Evolutionary conservation across 2,888 invertebrate genomes (phyloP).

Genomic region (Anaspis maculata): DNA sequence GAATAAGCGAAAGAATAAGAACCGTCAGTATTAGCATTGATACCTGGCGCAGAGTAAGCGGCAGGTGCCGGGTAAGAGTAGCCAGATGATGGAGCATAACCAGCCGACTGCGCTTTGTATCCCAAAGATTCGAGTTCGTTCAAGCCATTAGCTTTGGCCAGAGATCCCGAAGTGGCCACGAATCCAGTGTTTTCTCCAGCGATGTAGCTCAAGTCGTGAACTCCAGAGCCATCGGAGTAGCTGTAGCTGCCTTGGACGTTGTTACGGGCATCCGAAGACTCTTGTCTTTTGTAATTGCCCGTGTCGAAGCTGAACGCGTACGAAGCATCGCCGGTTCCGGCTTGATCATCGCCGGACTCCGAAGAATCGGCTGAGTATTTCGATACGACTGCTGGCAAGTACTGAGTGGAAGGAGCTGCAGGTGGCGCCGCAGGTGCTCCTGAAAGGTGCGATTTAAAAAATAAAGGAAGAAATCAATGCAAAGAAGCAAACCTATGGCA

Average conservation of each 20-base stretch:
- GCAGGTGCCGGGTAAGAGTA: neutral
- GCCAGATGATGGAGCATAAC: too few relatives aligned
- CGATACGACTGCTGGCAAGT: neutral
- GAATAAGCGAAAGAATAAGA: slow-evolving; percentile 14
- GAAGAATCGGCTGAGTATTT: slow-evolving; percentile 2
- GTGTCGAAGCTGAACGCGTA: slow-evolving; percentile 27
- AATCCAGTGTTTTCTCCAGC: slow-evolving; percentile 30
- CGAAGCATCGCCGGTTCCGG: slow-evolving; percentile 24
- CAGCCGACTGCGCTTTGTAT: too few relatives aligned
- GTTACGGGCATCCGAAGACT: slow-evolving; percentile 20
- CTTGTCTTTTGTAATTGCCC: slow-evolving; percentile 22
- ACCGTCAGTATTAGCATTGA: slow-evolving; percentile 1
- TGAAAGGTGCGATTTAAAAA: neutral
- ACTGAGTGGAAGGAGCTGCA: neutral
- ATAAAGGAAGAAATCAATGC: too few relatives aligned
- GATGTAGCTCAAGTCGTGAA: slow-evolving; percentile 23
- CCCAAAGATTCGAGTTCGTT: too few relatives aligned
- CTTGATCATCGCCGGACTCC: slow-evolving; percentile 7
- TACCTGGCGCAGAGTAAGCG: neutral
- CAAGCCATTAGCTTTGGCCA: slow-evolving; percentile 12
- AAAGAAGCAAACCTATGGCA: too few relatives aligned
- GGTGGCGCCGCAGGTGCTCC: neutral
- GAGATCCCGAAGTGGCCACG: slow-evolving; percentile 23
- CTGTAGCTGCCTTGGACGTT: slow-evolving; percentile 23
- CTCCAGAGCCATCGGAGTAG: slow-evolving; percentile 19